A percentile compares a stretch with the other conserved stretches of the same genome.
Evolutionary conservation across 2,797 vertebrate genomes (phyloP).

Genomic region (Chaetophractus vellerosus): DNA sequence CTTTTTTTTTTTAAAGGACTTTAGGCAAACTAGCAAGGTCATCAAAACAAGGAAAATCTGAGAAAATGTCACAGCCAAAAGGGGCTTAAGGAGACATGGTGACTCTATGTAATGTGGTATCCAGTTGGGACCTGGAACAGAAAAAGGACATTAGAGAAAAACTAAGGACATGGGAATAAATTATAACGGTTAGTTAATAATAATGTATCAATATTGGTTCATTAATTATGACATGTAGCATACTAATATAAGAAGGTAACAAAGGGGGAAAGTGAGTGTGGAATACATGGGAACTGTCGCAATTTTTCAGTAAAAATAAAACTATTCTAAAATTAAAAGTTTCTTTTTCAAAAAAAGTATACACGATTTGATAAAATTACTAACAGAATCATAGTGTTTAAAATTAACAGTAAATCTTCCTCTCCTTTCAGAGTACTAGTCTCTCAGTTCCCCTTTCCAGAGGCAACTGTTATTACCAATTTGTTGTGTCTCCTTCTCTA

Average conservation of each 20-base stretch:
- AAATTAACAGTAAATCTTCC: neutral
- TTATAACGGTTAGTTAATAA: neutral
- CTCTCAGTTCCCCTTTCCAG: neutral
- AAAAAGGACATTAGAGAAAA: neutral
- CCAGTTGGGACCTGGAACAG: neutral
- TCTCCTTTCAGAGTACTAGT: conserved; percentile 1
- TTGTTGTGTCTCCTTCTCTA: neutral
- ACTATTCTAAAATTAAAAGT: neutral
- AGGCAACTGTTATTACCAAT: neutral
- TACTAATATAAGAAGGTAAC: neutral
- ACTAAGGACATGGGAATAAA: neutral
- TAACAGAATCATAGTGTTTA: neutral
- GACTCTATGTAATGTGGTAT: neutral
- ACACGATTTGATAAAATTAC: neutral
- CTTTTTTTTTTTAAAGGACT: too few species aligned
- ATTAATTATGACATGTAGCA: neutral
- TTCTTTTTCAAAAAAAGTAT: neutral
- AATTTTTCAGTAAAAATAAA: neutral
- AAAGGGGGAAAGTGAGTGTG: neutral
- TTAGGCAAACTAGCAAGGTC: neutral
- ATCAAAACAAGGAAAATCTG: neutral
- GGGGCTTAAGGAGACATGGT: neutral
- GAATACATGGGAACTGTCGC: neutral
- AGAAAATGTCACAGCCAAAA: neutral
- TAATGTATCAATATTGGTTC: neutral